Base-by-base conservation (phyloP, 1,140 invertebrate species). In the Atopsyche davidsoni region DNA sequence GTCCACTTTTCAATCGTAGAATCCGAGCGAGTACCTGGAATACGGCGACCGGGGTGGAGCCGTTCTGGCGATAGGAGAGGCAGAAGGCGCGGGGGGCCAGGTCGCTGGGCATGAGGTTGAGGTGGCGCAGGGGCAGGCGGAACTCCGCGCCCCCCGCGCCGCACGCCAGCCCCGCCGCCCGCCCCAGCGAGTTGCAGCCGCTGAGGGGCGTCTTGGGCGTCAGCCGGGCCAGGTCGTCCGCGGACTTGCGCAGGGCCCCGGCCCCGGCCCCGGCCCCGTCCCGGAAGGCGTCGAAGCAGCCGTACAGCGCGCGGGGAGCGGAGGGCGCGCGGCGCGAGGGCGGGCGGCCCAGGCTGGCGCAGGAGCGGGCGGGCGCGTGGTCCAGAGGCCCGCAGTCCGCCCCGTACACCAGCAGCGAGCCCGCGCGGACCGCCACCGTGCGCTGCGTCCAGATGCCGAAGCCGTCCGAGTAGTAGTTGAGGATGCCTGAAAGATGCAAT, bases 81-180 rank as follows among this genome's bases (percentile, higher is more conserved):
- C 52, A 57, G 40, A 64, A 63, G 21, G 56, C 58, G 18, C 53
- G 25, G 19, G 51, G 56, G 13, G 48, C 45, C 7, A 57, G 46
- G 19, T 61, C 49, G 34, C 72, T 73, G 53, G 74, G 73, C 45
- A 67, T 67, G 13, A 76, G 64, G 59, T 75, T 75, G 44, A 76
- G 65, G 34, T 70, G 66, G 52, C 73, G 67, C 51, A 77, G 51
- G 2, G 75, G 65, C 28, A 77, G 52, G 21, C 67, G 63, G 32
- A 58, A 51, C 24, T 58, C 55, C 2, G 45, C 39, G 7, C 44
- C 39, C 10, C 39, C 35, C 2, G 17, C 13, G 66, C 51, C 53
- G 13, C 68, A 69, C 31, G 64, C 63, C 11, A 66, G 66, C 36
- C 66, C 66, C 44, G 68, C 68, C 34, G 47, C 22, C 23, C 52